Percentiles rank a stretch among this genome's conserved stretches.
These are phyloP conservation scores for Cossypha caffra DNA, from an alignment of 2,797 vertebrate species.

Conservation along the genomic window DNA sequence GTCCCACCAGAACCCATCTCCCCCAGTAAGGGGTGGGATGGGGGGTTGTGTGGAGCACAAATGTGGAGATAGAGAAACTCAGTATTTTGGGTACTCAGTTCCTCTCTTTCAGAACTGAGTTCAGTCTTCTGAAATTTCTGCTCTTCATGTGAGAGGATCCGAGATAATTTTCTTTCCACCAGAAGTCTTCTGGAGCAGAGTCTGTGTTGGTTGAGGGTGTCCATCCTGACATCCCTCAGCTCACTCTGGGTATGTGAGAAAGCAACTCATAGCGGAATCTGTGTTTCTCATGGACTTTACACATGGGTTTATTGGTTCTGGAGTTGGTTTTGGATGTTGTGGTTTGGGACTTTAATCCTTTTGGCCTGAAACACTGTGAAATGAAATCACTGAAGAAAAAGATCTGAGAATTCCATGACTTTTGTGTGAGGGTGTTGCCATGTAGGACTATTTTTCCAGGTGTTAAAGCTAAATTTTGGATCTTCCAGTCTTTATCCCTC, in stretches of 20 bases:
- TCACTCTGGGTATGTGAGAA: background rate
- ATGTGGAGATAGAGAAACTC: background rate
- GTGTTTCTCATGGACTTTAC: fast-evolving
- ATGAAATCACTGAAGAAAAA: background rate
- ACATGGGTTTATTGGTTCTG: background rate
- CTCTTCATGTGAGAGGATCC: fast-evolving
- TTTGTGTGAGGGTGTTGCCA: background rate
- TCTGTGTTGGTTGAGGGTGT: background rate
- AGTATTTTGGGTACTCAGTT: fast-evolving
- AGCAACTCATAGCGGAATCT: background rate
- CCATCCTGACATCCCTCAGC: background rate
- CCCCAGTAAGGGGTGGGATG: fast-evolving
- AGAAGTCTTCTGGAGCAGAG: background rate
- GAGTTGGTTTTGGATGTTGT: background rate
- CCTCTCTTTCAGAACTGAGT: background rate
- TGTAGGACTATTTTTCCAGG: background rate
- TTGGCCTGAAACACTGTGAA: background rate
- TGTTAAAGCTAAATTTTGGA: background rate
- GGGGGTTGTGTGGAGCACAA: fast-evolving
- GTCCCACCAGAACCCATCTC: background rate
- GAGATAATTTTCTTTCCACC: background rate
- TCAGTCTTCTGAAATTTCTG: background rate
- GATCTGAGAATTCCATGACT: background rate
- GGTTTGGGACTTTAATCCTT: background rate
- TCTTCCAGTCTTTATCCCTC: background rate